phyloP scores from a whole-genome alignment of 2,797 vertebrate genomes.

The Sarcoramphus papa region DNA sequence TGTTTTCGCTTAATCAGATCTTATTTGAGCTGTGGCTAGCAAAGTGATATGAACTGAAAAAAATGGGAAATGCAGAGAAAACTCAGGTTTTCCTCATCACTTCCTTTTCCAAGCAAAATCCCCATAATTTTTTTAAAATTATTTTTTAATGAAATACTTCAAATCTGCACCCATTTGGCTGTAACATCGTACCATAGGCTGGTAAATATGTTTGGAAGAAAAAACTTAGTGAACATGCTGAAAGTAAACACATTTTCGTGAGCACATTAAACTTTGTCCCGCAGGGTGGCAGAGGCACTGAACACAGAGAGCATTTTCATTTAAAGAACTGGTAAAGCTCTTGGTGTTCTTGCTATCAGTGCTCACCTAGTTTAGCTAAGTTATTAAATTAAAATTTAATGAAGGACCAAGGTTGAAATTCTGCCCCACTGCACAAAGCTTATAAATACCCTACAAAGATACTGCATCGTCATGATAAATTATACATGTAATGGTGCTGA shows the following conservation, averaged over 20 bases:
- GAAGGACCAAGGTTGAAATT: conserved; percentile 72
- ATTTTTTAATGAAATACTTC: not conserved
- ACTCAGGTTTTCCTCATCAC: not conserved
- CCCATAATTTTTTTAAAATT: not conserved
- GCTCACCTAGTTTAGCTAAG: conserved; percentile 63
- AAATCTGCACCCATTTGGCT: not conserved
- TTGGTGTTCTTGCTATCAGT: conserved; percentile 30
- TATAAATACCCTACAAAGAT: conserved; percentile 67
- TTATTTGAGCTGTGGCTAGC: not conserved
- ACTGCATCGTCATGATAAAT: conserved; percentile 67
- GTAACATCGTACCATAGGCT: not conserved
- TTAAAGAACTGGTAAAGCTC: conserved; percentile 13
- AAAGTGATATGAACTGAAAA: not conserved
- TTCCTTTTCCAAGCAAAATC: not conserved
- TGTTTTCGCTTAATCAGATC: not conserved
- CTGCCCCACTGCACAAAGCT: conserved; percentile 59
- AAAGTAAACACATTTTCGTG: conserved; percentile 1
- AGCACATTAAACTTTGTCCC: not conserved
- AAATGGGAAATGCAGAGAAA: not conserved
- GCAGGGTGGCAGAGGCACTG: not conserved
- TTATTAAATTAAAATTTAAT: conserved; percentile 71
- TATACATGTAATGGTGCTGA: conserved; percentile 72
- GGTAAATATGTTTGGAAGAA: not conserved
- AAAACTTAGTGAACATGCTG: not conserved
- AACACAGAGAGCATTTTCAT: conserved; percentile 27